Evolutionary conservation across 1,140 invertebrate species (phyloP).

Genomic region (Pachypeltis micranthus): DNA sequence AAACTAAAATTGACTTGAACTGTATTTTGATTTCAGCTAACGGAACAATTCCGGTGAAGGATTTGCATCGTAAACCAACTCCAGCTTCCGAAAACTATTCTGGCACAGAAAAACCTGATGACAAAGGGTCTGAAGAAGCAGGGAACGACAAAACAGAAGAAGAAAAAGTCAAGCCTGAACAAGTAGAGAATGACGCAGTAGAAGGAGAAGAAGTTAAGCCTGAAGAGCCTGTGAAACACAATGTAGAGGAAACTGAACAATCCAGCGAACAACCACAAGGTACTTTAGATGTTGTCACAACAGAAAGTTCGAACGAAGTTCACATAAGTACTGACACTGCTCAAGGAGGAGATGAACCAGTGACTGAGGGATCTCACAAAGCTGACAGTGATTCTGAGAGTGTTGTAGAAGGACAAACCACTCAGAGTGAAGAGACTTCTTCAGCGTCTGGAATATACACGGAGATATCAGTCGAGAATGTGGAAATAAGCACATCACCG

Average conservation of each 20-base stretch:
- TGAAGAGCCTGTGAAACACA: constrained; percentile 15
- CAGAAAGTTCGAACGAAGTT: too few relatives aligned
- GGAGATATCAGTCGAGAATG: constrained; percentile 14
- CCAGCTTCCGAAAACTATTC: neutral
- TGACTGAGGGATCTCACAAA: too few relatives aligned
- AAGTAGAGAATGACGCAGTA: constrained; percentile 22
- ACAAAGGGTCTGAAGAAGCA: neutral
- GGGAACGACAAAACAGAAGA: neutral
- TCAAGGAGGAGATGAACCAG: too few relatives aligned
- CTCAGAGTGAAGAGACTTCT: too few relatives aligned
- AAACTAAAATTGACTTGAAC: too few relatives aligned
- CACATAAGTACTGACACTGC: too few relatives aligned
- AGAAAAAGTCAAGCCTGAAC: constrained; percentile 18
- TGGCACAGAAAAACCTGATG: neutral
- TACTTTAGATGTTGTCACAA: neutral
- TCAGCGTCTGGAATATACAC: constrained; percentile 8
- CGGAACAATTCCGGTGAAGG: constrained; percentile 25
- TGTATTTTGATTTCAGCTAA: constrained; percentile 26
- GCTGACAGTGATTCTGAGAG: too few relatives aligned
- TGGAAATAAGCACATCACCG: constrained; percentile 14
- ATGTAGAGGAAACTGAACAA: constrained; percentile 4
- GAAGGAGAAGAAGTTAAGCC: constrained; percentile 24
- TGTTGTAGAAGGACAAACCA: too few relatives aligned
- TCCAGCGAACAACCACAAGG: too few relatives aligned
- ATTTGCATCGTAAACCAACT: neutral